phyloP scores from a whole-genome alignment of 2,888 invertebrate genomes.

The Harpagoxenus sublaevis region DNA sequence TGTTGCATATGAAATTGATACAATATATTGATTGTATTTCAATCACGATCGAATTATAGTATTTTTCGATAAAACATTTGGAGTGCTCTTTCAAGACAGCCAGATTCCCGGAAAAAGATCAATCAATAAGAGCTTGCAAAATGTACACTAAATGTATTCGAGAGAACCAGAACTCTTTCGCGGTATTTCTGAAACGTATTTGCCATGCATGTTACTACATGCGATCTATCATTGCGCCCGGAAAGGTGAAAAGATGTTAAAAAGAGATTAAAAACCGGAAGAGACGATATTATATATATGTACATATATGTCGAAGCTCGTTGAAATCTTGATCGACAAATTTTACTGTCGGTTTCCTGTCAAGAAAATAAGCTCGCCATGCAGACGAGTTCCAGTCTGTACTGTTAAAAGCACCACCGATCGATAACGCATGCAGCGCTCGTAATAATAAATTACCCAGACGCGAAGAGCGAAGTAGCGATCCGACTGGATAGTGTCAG shows the following conservation, averaged over 20 bases:
- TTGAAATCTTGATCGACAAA: constrained; percentile 35
- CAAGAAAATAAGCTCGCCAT: constrained; percentile 57
- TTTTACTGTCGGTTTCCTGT: constrained; percentile 49
- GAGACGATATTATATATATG: constrained; percentile 8
- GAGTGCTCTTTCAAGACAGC: background rate
- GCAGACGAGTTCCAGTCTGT: constrained; percentile 28
- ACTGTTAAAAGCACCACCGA: constrained; percentile 67
- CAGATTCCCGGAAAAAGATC: background rate
- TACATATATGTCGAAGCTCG: constrained; percentile 6
- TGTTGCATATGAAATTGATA: background rate
- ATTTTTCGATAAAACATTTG: background rate
- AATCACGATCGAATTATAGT: background rate
- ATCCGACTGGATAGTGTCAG: constrained; percentile 69
- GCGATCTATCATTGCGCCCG: constrained; percentile 21
- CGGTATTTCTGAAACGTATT: constrained; percentile 2
- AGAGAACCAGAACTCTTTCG: background rate
- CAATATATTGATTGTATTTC: background rate
- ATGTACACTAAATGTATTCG: background rate
- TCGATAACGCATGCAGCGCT: constrained; percentile 67
- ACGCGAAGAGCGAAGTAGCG: constrained; percentile 70
- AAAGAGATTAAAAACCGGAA: background rate
- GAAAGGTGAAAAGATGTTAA: constrained; percentile 22
- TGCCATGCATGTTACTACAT: background rate
- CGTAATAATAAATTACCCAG: constrained; percentile 74
- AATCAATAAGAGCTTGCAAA: background rate